Base-by-base conservation (phyloP, 2,797 vertebrate species). In the Oreortyx pictus region DNA sequence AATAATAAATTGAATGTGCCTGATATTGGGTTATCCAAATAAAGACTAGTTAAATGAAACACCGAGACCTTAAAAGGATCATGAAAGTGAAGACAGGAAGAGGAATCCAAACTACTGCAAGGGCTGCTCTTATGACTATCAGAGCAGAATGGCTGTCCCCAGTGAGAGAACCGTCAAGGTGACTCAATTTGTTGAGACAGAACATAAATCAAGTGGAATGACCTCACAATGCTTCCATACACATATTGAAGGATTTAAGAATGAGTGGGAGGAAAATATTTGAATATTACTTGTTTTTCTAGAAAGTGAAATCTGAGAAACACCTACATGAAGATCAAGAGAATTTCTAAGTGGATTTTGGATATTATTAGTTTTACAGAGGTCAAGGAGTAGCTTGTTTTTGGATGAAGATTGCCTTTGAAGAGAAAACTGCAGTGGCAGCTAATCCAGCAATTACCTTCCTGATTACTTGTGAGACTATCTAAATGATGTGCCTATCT, bases 371-470 rank as follows among this genome's bases (percentile, higher is more conserved):
- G 75, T 61, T 90, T 70, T 70, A 19, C 25, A 76, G 39, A 64
- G 57, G 19, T 92, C 80, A 86, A 10, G n/a, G 39, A 90, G 50
- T 67, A 29, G 61, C 50, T 79, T 93, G 65, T 57, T 89, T 92
- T 66, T 83, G 39, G 87, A 66, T 77, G 74, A 86, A 93, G 68
- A 68, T 41, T 82, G 8, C 25, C 70, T 74, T 65, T 90, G 37
- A 77, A 90, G 72, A 90, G 73, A 92, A 90, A 85, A 78, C 35
- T 67, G 44, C 81, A 77, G 18, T 43, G 52, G 73, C 18, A 75
- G 61, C 59, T 87, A 81, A 90, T 88, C 66, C 90, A 73, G 47
- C 76, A 94, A 80, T 92, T 92, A 83, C 84, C 61, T 83, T 78
- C 70, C 52, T 89, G 90, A 95, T 93, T 90, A 57, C 76, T 78